Conservation (phyloP, 2,888 invertebrate species). For the Entomobrya proxima region DNA sequence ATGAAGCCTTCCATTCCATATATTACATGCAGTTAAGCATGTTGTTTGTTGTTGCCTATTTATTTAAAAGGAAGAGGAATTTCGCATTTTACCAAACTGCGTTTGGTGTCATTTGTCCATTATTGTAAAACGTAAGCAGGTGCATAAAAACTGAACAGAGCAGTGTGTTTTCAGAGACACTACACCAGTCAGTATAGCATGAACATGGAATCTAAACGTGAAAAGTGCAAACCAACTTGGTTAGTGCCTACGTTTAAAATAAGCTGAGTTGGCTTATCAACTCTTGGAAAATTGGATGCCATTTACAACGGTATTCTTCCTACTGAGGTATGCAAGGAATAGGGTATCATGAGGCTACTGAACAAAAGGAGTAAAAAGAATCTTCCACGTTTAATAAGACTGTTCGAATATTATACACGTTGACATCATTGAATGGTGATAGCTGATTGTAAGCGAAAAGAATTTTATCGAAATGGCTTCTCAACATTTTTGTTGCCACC, state of each 20-base stretch:
- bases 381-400: constrained; percentile 12
- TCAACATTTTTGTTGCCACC: neutral
- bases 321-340: neutral
- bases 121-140: constrained; percentile 7
- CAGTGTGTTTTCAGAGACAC: neutral
- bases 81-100: neutral
- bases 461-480: constrained; percentile 53
- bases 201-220: neutral
- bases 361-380: neutral
- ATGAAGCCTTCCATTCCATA: neutral
- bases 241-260: neutral
- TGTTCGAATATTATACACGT: constrained; percentile 1
- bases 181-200: neutral
- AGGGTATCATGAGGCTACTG: neutral
- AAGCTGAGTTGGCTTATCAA: neutral
- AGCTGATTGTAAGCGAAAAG: constrained; percentile 55
- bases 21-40: neutral
- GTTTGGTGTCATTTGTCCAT: neutral
- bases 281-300: constrained; percentile 4
- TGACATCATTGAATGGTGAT: constrained; percentile 54
- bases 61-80: neutral
- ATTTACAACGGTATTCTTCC: neutral
- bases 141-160: neutral
- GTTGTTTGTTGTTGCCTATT: neutral
- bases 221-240: neutral